These are phyloP conservation scores for Syngnathus typhle DNA, from an alignment of 2,113 vertebrate genomes.

Conservation along the genomic window DNA sequence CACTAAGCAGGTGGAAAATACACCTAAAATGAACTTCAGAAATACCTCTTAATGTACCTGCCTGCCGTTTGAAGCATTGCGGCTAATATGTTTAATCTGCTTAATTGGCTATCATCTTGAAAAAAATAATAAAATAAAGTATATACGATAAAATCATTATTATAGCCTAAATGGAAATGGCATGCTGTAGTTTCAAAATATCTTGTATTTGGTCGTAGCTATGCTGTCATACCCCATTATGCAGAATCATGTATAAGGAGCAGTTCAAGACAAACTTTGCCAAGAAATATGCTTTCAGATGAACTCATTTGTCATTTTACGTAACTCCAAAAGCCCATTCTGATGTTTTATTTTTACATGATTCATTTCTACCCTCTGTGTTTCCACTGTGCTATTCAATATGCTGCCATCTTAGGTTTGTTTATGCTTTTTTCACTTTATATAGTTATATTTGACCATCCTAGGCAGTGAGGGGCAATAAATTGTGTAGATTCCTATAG, in stretches of 20 bases:
- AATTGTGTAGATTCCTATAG: neutral
- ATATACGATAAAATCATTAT: neutral
- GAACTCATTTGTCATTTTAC: conserved; percentile 2
- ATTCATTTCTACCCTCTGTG: conserved; percentile 17
- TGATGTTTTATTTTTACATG: conserved; percentile 22
- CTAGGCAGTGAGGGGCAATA: neutral
- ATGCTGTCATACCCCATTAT: neutral
- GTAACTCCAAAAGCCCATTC: conserved; percentile 6
- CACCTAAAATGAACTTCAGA: conserved; percentile 16
- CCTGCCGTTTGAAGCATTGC: conserved; percentile 5
- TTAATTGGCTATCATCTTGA: conserved; percentile 47
- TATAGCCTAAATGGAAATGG: neutral
- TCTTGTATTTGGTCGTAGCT: neutral
- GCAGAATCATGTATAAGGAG: conserved; percentile 23
- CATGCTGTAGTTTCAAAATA: neutral
- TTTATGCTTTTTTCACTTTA: neutral
- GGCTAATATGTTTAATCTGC: conserved; percentile 41
- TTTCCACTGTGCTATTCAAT: neutral
- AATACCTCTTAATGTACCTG: neutral
- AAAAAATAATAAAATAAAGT: conserved; percentile 23
- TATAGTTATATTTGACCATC: neutral
- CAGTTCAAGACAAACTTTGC: conserved; percentile 29
- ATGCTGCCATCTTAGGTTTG: neutral
- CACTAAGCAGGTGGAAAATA: neutral
- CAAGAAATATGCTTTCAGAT: conserved; percentile 6